Evolutionary conservation across 2,113 vertebrate species (phyloP), one percentile per base, ranked within the genome.

Genomic region (Thunnus maccoyii): DNA sequence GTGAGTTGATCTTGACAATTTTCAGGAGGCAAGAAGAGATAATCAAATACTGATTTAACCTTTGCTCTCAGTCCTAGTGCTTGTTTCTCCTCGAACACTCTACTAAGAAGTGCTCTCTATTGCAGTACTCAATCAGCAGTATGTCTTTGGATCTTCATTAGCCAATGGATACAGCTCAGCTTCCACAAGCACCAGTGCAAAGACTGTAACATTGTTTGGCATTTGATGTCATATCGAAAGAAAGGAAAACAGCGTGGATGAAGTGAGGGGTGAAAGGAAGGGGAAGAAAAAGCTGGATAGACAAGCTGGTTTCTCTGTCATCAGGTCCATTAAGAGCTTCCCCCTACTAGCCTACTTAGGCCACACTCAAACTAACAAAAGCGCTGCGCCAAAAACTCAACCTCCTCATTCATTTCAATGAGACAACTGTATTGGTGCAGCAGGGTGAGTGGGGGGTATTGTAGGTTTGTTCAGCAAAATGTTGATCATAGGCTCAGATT

Each of bases 331-430:
- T 91, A 80, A 56, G 58, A 80, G 76, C 71, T 78, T 78, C 69
- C 69, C 61, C 80, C 61, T 22, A 69, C 57, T 76, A 75, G 87
- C 86, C 81, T 67, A 89, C 73, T 80, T 78, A 61, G 54, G 7
- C 55, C 44, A 30, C 7, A 4, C 50, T 50, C 63, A 66, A 44
- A 66, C 62, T 67, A 63, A 36, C 56, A 46, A 70, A 69, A 46
- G 20, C 56, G 46, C 25, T 60, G 65, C 52, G 13, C 25, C 30
- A 54, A 67, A 67, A 67, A 67, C 41, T 13, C 44, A 17, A 30
- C 18, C 47, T 65, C 8, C 32, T 13, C 54, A 11, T 13, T 61
- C 30, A 22, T 32, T 57, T 58, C 7, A 57, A 12, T 48, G 18
- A 32, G 9, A 15, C 17, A 27, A 3, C 47, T 44, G 22, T 13